Percentiles rank a stretch among this genome's conserved stretches.
phyloP scores from a whole-genome alignment of 2,113 vertebrate species.

The Protobothrops mucrosquamatus region DNA sequence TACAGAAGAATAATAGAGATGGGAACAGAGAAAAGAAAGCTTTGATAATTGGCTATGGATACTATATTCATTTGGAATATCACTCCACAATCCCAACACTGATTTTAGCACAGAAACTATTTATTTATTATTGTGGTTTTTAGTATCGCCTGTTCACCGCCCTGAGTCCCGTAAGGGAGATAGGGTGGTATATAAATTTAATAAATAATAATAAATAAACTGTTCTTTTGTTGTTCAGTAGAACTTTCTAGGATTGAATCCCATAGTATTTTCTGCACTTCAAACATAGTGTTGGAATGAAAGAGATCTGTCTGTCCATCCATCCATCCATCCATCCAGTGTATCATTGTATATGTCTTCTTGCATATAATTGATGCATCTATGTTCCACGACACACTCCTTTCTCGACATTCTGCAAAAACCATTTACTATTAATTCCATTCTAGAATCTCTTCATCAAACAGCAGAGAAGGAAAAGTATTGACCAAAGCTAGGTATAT shows the following conservation, averaged over 20 bases:
- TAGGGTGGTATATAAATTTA: too few relatives aligned
- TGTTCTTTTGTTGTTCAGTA: not conserved
- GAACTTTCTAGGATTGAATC: not conserved
- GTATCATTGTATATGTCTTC: not conserved
- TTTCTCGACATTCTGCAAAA: not conserved
- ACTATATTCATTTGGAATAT: not conserved
- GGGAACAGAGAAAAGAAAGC: not conserved
- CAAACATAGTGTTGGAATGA: not conserved
- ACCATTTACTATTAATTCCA: not conserved
- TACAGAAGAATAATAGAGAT: not conserved
- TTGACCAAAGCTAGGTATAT: not conserved
- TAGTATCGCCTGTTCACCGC: too few relatives aligned
- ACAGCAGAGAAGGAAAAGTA: not conserved
- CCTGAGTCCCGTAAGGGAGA: too few relatives aligned
- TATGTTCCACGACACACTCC: not conserved
- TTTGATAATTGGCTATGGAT: not conserved
- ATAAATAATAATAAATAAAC: too few relatives aligned
- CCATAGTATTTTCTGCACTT: not conserved
- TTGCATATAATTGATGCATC: not conserved
- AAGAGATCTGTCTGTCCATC: not conserved
- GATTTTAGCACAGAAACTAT: too few relatives aligned
- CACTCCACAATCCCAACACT: not conserved
- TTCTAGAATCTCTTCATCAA: not conserved
- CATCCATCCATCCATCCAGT: not conserved
- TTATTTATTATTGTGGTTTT: too few relatives aligned